Base-by-base conservation (phyloP, 2,797 vertebrate species). In the Rhinichthys osculus region DNA sequence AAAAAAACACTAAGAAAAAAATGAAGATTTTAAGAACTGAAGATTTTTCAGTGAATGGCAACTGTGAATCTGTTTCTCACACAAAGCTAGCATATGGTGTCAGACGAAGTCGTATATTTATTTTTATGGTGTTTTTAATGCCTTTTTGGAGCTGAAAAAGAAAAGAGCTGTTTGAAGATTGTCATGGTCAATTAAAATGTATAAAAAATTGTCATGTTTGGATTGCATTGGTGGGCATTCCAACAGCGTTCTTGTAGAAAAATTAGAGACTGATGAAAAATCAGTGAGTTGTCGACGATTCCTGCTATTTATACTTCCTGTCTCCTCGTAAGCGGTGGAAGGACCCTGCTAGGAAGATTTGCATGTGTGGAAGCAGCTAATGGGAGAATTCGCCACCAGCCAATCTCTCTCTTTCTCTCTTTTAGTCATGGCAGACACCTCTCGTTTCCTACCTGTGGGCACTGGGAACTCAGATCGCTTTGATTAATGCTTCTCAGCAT, bases 401-500 rank as follows among this genome's bases (percentile, higher is more conserved):
- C 35, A 54, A 69, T 42, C 35, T 69, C 82, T 40, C n/a, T 77
- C 82, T 38, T 10, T 66, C 33, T 33, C 16, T 62, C 17, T 27
- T 38, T 42, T 30, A 44, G 81, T 42, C 42, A 52, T 2, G 27
- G 10, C 19, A 70, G 74, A n/a, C 64, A 78, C 33, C 50, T 78
- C 66, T 54, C 50, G 47, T 69, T 42, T 78, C n/a, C 82, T 54
- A 78, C 73, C 83, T 69, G 44, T 70, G 50, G 64, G 64, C 83
- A 78, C n/a, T 44, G 47, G 35, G 30, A 78, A 42, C 64, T 69
- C n/a, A 70, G 64, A 84, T 70, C 1, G 38, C 64, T 78, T 70
- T 84, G 83, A 84, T 84, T 78, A 84, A 84, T 84, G 40, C 64
- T 66, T 84, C 74, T 54, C 74, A 47, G 66, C 50, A 47, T 33